Evolutionary conservation across 2,888 invertebrate species (phyloP).

Genomic region (Hyposoter didymator): DNA sequence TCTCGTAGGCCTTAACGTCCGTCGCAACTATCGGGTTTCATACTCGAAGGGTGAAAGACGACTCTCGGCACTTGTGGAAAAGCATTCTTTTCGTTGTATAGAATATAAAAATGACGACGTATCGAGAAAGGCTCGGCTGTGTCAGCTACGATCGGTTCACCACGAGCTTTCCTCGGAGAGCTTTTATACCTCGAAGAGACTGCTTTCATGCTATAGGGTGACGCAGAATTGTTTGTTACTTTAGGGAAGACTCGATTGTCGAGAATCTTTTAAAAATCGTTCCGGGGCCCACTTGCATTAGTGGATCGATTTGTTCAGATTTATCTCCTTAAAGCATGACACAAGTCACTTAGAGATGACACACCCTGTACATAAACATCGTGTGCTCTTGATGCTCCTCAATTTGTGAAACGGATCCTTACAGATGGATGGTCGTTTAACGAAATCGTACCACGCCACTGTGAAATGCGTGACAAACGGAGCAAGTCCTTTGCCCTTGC

Average conservation of each 20-base stretch:
- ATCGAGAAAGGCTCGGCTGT: conserved; percentile 72
- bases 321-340: background rate
- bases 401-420: conserved; percentile 39
- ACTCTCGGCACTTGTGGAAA: conserved; percentile 31
- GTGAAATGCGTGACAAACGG: conserved; percentile 64
- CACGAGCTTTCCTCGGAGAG: conserved; percentile 84
- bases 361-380: conserved; percentile 1
- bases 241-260: too few relatives aligned
- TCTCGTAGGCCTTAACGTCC: conserved; percentile 12
- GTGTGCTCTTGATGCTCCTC: conserved; percentile 39
- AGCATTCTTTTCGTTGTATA: conserved; percentile 32
- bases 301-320: background rate
- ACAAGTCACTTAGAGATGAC: background rate
- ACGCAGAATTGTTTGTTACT: background rate
- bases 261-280: background rate
- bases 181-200: conserved; percentile 86
- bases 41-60: conserved; percentile 14
- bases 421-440: conserved; percentile 64
- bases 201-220: conserved; percentile 65
- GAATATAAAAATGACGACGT: conserved; percentile 69
- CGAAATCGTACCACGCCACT: conserved; percentile 49
- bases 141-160: conserved; percentile 81
- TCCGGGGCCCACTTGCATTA: background rate
- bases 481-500: conserved; percentile 40
- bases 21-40: conserved; percentile 28